These are phyloP conservation scores for Hedya salicella DNA, from an alignment of 2,888 invertebrate genomes.

Conservation along the genomic window DNA sequence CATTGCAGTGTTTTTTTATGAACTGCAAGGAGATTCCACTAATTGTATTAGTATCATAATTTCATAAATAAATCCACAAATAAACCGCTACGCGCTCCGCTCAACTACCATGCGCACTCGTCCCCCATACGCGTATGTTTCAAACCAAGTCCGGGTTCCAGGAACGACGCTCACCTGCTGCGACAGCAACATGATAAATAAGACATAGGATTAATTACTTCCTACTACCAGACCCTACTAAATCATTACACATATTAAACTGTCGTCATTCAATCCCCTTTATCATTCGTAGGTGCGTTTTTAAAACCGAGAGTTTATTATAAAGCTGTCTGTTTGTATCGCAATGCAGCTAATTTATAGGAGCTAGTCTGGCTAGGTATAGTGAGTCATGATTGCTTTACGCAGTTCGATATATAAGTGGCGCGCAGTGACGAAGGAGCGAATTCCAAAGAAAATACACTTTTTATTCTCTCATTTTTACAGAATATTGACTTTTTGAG, in stretches of 20 bases:
- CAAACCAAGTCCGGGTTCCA: conserved; percentile 51
- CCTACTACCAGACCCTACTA: conserved; percentile 71
- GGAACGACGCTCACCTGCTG: conserved; percentile 77
- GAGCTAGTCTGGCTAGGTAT: conserved; percentile 35
- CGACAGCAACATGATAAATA: conserved; percentile 76
- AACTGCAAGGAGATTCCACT: too few species aligned
- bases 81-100: conserved; percentile 48
- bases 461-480: too few species aligned
- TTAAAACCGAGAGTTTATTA: conserved; percentile 55
- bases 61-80: too few species aligned
- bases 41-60: too few species aligned
- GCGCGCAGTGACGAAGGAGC: too few species aligned
- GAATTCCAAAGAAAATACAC: too few species aligned
- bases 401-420: background rate
- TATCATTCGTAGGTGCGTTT: conserved; percentile 59
- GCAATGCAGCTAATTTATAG: conserved; percentile 67
- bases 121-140: conserved; percentile 37
- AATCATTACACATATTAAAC: conserved; percentile 72
- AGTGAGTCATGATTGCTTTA: conserved; percentile 38
- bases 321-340: conserved; percentile 68
- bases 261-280: conserved; percentile 68
- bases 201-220: conserved; percentile 80
- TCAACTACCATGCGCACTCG: conserved; percentile 41
- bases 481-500: too few species aligned
- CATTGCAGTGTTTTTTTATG: too few species aligned